Evolutionary conservation across 2,113 vertebrate genomes (phyloP).

Genomic region (Myotis lucifugus): DNA sequence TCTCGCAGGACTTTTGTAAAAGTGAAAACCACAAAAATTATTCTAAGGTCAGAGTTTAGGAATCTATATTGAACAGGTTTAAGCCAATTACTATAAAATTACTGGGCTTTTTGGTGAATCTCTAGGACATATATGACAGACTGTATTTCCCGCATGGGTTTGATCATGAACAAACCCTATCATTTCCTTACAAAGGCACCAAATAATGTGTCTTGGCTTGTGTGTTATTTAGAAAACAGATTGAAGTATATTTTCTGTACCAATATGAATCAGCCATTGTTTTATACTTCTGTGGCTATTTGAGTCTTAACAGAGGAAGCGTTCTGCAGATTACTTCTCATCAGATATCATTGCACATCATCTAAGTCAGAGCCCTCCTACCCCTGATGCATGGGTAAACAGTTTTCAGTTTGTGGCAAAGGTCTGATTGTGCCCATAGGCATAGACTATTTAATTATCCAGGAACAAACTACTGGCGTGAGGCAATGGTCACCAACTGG

Average conservation of each 20-base stretch:
- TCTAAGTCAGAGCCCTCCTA: neutral
- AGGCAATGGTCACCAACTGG: neutral
- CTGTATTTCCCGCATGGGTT: neutral
- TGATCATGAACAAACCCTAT: neutral
- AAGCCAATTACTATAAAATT: neutral
- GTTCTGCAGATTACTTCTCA: neutral
- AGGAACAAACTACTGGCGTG: neutral
- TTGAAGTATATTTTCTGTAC: neutral
- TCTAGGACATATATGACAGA: neutral
- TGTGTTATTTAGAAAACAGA: neutral
- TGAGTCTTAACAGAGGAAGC: neutral
- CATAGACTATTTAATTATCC: neutral
- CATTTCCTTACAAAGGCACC: neutral
- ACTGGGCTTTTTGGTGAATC: neutral
- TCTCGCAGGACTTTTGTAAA: neutral
- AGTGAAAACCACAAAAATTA: neutral
- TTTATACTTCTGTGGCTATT: neutral
- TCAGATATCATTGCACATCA: neutral
- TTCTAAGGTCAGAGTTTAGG: neutral
- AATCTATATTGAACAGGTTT: neutral
- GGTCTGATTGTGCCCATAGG: neutral
- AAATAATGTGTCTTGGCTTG: neutral
- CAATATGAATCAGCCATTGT: neutral
- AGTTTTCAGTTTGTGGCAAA: neutral
- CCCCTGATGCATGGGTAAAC: neutral